phyloP scores from a whole-genome alignment of 2,113 vertebrate genomes.

The Nanger granti region DNA sequence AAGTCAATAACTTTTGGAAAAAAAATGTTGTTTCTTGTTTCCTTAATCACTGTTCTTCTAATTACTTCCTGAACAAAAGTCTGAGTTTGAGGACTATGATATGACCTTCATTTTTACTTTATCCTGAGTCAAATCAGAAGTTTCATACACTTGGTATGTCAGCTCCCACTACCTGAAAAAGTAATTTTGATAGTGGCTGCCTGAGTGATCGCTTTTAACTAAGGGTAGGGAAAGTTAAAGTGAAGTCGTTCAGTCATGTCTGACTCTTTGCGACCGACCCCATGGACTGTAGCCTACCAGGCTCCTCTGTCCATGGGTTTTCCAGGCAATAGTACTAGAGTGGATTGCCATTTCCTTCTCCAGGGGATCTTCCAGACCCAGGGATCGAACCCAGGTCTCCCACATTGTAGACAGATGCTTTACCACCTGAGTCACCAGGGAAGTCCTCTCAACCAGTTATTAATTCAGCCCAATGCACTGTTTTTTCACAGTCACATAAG shows the following conservation, averaged over 20 bases:
- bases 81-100: not conserved
- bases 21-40: conserved; percentile 27
- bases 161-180: not conserved
- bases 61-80: conserved; percentile 2
- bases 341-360: too few species aligned
- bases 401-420: too few species aligned
- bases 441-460: not conserved
- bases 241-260: too few species aligned
- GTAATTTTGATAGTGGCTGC: not conserved
- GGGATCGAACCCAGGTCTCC: too few species aligned
- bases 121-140: not conserved
- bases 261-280: too few species aligned
- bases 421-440: too few species aligned
- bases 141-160: not conserved
- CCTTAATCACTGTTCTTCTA: not conserved
- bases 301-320: too few species aligned
- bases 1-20: conserved; percentile 12
- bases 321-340: too few species aligned
- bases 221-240: not conserved
- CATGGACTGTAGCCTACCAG: too few species aligned
- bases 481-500: not conserved
- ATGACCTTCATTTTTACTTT: conserved; percentile 37
- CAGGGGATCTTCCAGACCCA: too few species aligned
- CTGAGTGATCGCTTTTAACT: not conserved
- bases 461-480: not conserved